Percentiles rank a stretch among this genome's conserved stretches.
phyloP scores from a whole-genome alignment of 2,113 vertebrate genomes.

The Colistium nudipinnis region DNA sequence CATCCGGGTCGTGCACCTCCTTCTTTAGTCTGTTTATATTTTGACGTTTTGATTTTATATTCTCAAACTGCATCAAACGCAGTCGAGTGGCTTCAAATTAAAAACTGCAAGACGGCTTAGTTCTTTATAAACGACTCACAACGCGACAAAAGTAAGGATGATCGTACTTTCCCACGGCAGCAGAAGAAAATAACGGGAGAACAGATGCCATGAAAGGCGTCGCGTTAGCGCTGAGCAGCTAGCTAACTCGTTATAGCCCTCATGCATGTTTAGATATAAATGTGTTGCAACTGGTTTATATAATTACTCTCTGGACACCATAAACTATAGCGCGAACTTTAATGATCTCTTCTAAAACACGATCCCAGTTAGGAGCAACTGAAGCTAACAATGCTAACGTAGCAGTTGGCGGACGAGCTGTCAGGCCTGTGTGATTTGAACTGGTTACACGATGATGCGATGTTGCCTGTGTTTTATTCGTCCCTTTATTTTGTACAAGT shows the following conservation, averaged over 20 bases:
- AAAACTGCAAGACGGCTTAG: slow-evolving; percentile 9
- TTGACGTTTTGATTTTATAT: slow-evolving; percentile 27
- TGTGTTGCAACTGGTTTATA: accelerated
- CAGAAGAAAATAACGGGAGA: neutral
- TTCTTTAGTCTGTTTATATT: slow-evolving; percentile 57
- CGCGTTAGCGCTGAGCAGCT: neutral
- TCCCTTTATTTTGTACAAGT: neutral
- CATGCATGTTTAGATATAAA: neutral
- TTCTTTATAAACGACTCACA: slow-evolving; percentile 46
- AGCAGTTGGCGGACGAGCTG: slow-evolving; percentile 24
- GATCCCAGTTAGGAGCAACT: neutral
- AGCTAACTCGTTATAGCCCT: neutral
- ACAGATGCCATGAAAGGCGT: neutral
- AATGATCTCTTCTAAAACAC: neutral
- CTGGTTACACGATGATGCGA: too few relatives aligned
- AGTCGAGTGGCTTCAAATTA: neutral
- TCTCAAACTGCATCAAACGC: neutral
- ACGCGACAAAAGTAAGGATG: slow-evolving; percentile 69
- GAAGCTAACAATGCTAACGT: slow-evolving; percentile 24
- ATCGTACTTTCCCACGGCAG: neutral
- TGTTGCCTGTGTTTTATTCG: neutral
- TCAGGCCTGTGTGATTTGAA: slow-evolving; percentile 5
- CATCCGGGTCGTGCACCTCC: slow-evolving; percentile 24
- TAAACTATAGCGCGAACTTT: accelerated
- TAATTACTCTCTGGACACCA: accelerated